Percentiles rank a stretch among this genome's conserved stretches.
These are phyloP conservation scores for Eurytoma adleriae DNA, from an alignment of 2,888 invertebrate genomes.

Conservation along the genomic window DNA sequence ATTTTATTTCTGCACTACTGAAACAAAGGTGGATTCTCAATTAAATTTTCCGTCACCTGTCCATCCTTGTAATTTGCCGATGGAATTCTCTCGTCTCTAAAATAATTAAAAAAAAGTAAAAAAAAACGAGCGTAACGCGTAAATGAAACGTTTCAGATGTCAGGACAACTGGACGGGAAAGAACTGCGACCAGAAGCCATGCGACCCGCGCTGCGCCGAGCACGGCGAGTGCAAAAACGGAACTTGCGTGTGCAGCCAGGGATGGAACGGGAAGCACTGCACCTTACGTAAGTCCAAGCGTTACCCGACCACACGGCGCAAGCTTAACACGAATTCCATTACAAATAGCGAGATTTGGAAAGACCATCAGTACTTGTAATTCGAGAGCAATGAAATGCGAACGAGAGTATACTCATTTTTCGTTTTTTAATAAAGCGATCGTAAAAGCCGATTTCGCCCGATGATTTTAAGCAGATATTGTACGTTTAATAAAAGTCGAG, in stretches of 20 bases:
- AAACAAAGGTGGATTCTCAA: no score
- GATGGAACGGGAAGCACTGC: conserved; percentile 99
- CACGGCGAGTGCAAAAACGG: conserved; percentile 99
- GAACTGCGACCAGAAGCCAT: conserved; percentile 93
- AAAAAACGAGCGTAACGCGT: background rate
- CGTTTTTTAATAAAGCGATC: no score
- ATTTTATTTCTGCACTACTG: no score
- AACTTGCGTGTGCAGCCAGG: conserved; percentile 97
- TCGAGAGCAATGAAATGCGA: no score
- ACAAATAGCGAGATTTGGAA: background rate
- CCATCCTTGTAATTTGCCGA: no score
- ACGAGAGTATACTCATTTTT: no score
- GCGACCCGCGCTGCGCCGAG: conserved; percentile 93
- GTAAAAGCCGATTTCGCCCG: no score
- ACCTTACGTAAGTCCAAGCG: conserved; percentile 89
- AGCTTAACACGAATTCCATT: background rate
- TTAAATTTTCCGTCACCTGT: no score
- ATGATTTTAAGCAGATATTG: no score
- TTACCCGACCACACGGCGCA: background rate
- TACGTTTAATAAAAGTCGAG: no score
- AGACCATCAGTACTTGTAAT: background rate
- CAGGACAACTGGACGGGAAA: conserved; percentile 95
- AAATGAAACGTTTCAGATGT: conserved; percentile 79
- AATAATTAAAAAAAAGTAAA: no score
- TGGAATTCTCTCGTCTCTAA: no score